phyloP scores from a whole-genome alignment of 2,113 vertebrate genomes.

The Laterallus jamaicensis region DNA sequence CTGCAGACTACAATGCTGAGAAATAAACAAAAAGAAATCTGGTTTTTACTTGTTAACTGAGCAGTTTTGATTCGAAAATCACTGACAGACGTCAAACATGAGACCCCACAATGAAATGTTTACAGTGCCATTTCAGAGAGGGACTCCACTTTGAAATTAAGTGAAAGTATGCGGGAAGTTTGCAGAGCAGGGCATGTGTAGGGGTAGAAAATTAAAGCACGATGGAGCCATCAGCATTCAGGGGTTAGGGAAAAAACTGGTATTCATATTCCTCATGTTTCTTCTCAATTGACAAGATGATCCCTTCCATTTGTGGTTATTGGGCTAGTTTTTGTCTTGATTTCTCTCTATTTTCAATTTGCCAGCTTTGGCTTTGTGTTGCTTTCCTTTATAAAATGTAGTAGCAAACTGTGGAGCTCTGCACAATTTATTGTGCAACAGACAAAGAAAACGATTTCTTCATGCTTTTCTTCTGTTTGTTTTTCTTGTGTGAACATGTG shows the following conservation, averaged over 20 bases:
- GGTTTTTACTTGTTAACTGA: slow-evolving; percentile 30
- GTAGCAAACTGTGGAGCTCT: background rate
- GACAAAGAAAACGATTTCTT: background rate
- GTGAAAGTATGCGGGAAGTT: slow-evolving; percentile 40
- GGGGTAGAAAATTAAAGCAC: slow-evolving; percentile 54
- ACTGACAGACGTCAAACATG: slow-evolving; percentile 25
- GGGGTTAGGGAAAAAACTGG: slow-evolving; percentile 23
- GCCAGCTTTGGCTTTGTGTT: slow-evolving; percentile 12
- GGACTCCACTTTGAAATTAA: slow-evolving; percentile 44
- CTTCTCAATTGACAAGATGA: slow-evolving; percentile 52
- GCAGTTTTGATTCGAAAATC: slow-evolving; percentile 60
- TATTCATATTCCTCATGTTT: slow-evolving; percentile 63
- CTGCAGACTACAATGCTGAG: background rate
- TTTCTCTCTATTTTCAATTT: slow-evolving; percentile 42
- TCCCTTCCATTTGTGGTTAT: slow-evolving; percentile 58
- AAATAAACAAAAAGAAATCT: slow-evolving; percentile 53
- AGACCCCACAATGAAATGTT: slow-evolving; percentile 55
- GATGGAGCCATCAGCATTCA: slow-evolving; percentile 25
- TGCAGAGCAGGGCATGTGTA: slow-evolving; percentile 13
- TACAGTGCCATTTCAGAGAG: slow-evolving; percentile 38
- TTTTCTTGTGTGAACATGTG: background rate
- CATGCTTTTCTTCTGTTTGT: background rate
- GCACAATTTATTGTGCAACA: background rate
- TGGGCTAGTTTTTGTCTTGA: slow-evolving; percentile 44
- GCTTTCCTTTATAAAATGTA: background rate